phyloP scores from a whole-genome alignment of 1,140 invertebrate species.

The Pseudomyrmex cubaensis region DNA sequence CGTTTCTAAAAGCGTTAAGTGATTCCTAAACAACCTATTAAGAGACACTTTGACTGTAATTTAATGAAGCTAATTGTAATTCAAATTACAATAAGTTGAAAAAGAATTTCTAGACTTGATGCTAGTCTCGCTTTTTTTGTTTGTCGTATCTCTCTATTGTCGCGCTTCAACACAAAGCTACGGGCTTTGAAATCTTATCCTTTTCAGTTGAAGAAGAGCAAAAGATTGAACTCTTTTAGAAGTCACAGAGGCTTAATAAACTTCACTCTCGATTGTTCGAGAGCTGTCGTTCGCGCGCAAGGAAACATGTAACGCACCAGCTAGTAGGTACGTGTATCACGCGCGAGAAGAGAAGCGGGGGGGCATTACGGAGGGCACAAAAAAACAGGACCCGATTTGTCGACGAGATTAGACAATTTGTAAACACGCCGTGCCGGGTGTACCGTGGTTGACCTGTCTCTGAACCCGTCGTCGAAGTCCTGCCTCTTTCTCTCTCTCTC shows the following conservation, averaged over 20 bases:
- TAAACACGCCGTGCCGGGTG: constrained; percentile 76
- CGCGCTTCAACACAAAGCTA: background rate
- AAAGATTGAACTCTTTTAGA: constrained; percentile 11
- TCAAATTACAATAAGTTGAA: background rate
- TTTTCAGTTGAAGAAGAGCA: background rate
- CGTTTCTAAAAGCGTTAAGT: background rate
- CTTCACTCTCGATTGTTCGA: constrained; percentile 11
- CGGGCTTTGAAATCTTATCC: background rate
- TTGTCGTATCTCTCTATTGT: background rate
- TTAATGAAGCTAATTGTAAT: background rate
- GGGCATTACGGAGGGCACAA: constrained; percentile 26
- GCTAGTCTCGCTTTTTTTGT: background rate
- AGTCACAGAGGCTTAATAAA: background rate
- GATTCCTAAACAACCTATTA: background rate
- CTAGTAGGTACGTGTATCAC: constrained; percentile 13
- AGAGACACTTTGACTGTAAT: background rate
- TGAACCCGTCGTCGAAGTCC: constrained; percentile 59
- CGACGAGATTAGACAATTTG: constrained; percentile 78
- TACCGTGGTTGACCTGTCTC: constrained; percentile 69
- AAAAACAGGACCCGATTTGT: constrained; percentile 72
- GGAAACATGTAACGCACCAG: background rate
- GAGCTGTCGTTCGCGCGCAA: constrained; percentile 45
- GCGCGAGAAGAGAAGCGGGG: background rate
- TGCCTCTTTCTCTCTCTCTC: constrained; percentile 17
- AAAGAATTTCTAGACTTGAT: too few relatives aligned